These are phyloP conservation scores for Galeopterus variegatus DNA, from an alignment of 2,113 vertebrate species.

Conservation along the genomic window DNA sequence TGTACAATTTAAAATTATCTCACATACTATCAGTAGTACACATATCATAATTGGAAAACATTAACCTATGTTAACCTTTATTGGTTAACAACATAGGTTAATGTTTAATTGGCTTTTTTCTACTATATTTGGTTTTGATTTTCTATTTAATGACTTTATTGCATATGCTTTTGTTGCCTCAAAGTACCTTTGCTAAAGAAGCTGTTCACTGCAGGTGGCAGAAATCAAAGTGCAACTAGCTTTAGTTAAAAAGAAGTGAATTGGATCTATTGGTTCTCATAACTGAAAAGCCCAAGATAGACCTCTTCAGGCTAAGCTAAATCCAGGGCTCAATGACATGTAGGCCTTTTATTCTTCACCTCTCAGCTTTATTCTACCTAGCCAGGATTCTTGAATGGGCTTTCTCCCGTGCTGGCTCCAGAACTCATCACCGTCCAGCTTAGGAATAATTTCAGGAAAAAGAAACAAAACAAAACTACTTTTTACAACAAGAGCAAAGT, in stretches of 20 bases:
- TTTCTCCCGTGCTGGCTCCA: neutral
- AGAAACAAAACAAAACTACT: neutral
- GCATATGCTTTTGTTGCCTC: neutral
- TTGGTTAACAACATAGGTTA: neutral
- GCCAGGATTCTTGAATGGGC: neutral
- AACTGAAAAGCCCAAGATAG: neutral
- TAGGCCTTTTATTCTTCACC: neutral
- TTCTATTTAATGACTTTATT: slow-evolving; percentile 26
- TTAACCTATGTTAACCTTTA: neutral
- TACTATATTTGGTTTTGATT: slow-evolving; percentile 21
- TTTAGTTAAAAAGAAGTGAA: neutral
- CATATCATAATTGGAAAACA: neutral
- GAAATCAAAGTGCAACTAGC: slow-evolving; percentile 21
- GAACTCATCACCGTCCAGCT: neutral
- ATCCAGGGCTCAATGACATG: neutral
- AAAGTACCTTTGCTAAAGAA: slow-evolving; percentile 10
- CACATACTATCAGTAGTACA: neutral
- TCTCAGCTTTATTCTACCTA: neutral
- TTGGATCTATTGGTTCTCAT: neutral
- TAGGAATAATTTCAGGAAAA: slow-evolving; percentile 10
- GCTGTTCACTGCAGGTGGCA: neutral
- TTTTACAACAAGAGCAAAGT: neutral
- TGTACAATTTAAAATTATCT: slow-evolving; percentile 19
- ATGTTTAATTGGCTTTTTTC: neutral
- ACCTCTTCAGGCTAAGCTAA: neutral